These are phyloP conservation scores for Sesia apiformis DNA, from an alignment of 2,888 invertebrate genomes.

Conservation along the genomic window DNA sequence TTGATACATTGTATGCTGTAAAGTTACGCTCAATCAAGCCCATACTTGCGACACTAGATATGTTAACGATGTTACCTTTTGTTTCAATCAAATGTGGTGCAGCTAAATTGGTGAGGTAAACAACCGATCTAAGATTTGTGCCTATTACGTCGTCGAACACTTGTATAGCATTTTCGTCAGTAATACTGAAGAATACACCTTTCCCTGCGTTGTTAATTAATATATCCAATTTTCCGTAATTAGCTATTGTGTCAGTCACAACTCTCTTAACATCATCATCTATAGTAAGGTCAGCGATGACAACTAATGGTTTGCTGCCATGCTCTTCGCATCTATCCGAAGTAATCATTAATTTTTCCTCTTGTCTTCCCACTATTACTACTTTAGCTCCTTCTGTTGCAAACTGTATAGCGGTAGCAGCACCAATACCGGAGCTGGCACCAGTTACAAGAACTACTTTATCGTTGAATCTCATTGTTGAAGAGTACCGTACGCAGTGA, in stretches of 20 bases:
- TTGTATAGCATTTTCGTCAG: slow-evolving; percentile 11
- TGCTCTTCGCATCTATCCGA: slow-evolving; percentile 22
- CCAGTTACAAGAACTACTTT: slow-evolving; percentile 47
- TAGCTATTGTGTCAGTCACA: slow-evolving; percentile 17
- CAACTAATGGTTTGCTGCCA: slow-evolving; percentile 15
- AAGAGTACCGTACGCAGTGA: too few species aligned
- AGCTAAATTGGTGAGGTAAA: slow-evolving; percentile 23
- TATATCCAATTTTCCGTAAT: slow-evolving; percentile 26
- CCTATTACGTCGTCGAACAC: slow-evolving; percentile 26
- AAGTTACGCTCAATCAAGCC: not conserved
- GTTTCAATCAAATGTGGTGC: slow-evolving; percentile 23
- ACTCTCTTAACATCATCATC: slow-evolving; percentile 19
- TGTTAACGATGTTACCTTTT: slow-evolving; percentile 33
- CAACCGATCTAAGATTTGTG: slow-evolving; percentile 25
- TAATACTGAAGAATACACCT: slow-evolving; percentile 8
- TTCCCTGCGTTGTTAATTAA: slow-evolving; percentile 31
- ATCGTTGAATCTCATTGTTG: slow-evolving; percentile 30
- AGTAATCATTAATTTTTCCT: slow-evolving; percentile 26
- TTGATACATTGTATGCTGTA: slow-evolving; percentile 77
- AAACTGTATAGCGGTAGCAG: slow-evolving; percentile 26
- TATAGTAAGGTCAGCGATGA: slow-evolving; percentile 24
- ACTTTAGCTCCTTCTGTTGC: slow-evolving; percentile 36
- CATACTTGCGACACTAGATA: slow-evolving; percentile 21
- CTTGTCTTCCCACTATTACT: slow-evolving; percentile 39
- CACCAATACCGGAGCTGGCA: slow-evolving; percentile 46